Base-by-base conservation (phyloP, 1,140 invertebrate species). In the Drosophila pandora region DNA sequence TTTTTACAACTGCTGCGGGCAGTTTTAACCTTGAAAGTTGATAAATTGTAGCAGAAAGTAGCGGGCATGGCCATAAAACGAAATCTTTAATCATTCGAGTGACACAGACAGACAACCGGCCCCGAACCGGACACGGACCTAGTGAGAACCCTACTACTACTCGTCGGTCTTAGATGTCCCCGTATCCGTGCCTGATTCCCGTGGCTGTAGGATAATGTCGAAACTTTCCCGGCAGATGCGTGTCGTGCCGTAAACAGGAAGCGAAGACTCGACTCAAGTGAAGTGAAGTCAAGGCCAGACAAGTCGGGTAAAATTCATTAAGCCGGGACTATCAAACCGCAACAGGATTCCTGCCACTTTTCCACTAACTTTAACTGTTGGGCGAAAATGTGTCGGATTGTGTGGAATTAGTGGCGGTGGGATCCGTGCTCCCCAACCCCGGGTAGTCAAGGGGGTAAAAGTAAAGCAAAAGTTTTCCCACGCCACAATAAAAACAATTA, bases 81-180 rank as follows among this genome's bases (percentile, higher is more conserved):
- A 87, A 87, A 88, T 87, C 82, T 88, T 87, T 82, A 87, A 87
- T 88, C 82, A 87, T 88, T 88, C 70, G 65, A 87, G 82, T 88
- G 82, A 87, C 82, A 88, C 60, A 59, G 82, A 69, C 83, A 69
- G 57, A 71, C 54, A 56, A 74, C 39, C 17, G 57, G 59, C 52
- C 17, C 59, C 68, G 34, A 72, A 64, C 61, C 57, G 54, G 55
- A 45, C 32, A 48, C n/a, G 10, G 17, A 50, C 32, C 62, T 30
- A 45, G 21, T 17, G 17, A 17, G 43, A 28, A 43, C 25, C 21
- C 25, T 28, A 28, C 1, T 7, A 28, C 5, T 6, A 5, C 25
- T 28, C 25, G 0, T 6, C 7, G 25, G 25, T 4, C 34, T n/a
- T 37, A 37, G 34, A 37, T 34, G 21, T 43, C 13, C 10, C 10